Conservation (phyloP, 2,113 vertebrate species). For the Gambusia affinis region DNA sequence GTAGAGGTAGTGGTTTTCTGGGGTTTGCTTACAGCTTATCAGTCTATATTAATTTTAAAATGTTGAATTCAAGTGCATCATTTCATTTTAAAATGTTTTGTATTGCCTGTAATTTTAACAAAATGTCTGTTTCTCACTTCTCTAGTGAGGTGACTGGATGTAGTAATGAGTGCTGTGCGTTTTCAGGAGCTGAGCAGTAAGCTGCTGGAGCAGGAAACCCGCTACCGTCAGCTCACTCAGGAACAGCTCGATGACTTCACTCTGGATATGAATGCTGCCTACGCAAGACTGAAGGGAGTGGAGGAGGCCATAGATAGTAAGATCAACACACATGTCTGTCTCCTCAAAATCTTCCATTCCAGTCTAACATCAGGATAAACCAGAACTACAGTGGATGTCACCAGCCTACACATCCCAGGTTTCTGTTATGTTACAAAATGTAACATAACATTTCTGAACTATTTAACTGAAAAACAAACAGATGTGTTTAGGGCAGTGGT, state of each 20-base stretch:
- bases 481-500: too few relatives aligned
- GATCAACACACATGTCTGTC: conserved; percentile 34
- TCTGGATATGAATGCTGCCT: conserved; percentile 93
- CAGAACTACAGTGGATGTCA: neutral
- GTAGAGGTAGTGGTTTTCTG: too few relatives aligned
- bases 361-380: neutral
- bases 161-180: neutral
- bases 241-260: conserved; percentile 96
- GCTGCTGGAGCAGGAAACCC: conserved; percentile 88
- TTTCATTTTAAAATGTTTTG: too few relatives aligned
- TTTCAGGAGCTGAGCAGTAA: conserved; percentile 86
- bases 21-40: too few relatives aligned
- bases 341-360: neutral
- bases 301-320: conserved; percentile 96
- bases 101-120: too few relatives aligned
- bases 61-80: too few relatives aligned
- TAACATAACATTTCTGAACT: too few relatives aligned
- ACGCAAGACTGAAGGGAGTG: conserved; percentile 90
- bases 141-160: neutral
- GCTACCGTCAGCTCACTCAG: conserved; percentile 88
- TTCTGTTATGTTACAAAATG: too few relatives aligned
- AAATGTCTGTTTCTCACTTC: neutral
- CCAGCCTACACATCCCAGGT: too few relatives aligned
- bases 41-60: too few relatives aligned
- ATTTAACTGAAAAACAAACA: too few relatives aligned